Evolutionary conservation across 23 tunicate genomes (phyloP), one percentile per base, ranked within the genome.

Genomic region (Trididemnum nubilum): DNA sequence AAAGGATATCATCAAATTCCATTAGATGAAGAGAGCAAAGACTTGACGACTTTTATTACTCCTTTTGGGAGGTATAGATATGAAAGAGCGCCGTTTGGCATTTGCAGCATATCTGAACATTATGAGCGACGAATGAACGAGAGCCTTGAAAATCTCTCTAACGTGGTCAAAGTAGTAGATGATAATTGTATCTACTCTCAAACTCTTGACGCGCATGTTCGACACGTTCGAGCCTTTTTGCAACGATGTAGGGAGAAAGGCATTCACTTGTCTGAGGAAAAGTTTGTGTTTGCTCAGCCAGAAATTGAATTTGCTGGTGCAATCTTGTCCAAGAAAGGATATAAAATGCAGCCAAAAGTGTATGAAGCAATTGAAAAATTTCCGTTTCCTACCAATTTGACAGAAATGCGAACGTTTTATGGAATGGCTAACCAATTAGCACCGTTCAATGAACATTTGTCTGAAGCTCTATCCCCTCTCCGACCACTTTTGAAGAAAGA

Each of bases 21-120:
- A 22, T 33, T 69, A 7, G 74, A 30, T 29, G 37, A 69, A 32
- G 74, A 69, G 38, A 69, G 74, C 38, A 69, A 69, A 34, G 5
- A 33, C 32, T 69, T 69, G 39, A 69, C 74, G 9, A 69, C 38
- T 21, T 69, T 69, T 32, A 29, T 69, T 29, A 69, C 74, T 3
- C 74, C 74, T 3, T 69, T 69, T 34, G 74, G 38, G 2, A 36
- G 74, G 4, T 69, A 29, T 34, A 5, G 36, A 30, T 69, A 69
- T 32, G 74, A 29, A 22, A 30, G 74, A 30, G 74, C 74, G 2
- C 74, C 74, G 36, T 69, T 69, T 69, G 74, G 74, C 36, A 69
- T 69, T 24, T 29, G 38, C 37, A 29, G 37, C 25, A 69, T 69
- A 9, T 33, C 37, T 5, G 74, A 69, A 22, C 74, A 69, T 22